These are phyloP conservation scores for Sapajus apella DNA, from an alignment of 2,113 vertebrate genomes.

Conservation along the genomic window DNA sequence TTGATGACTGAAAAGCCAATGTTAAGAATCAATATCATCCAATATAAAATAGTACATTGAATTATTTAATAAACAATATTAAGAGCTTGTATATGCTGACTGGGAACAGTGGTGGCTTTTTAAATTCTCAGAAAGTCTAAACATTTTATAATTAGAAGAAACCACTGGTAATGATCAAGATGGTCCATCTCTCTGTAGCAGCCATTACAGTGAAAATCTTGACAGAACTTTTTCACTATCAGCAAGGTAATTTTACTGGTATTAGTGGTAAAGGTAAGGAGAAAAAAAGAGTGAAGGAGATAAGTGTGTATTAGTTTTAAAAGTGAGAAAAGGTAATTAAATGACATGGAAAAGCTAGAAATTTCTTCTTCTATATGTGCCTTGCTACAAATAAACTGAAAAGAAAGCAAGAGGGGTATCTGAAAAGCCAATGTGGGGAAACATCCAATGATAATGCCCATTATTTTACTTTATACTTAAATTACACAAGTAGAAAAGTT, in stretches of 20 bases:
- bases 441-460: constrained; percentile 70
- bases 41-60: constrained; percentile 56
- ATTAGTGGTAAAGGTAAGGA: constrained; percentile 20
- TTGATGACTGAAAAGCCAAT: neutral
- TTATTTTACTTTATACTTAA: constrained; percentile 78
- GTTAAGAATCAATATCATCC: constrained; percentile 30
- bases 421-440: constrained; percentile 60
- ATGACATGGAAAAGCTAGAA: constrained; percentile 44
- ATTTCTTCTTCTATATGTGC: constrained; percentile 27
- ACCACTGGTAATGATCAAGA: constrained; percentile 2
- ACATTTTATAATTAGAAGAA: constrained; percentile 31
- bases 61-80: constrained; percentile 62
- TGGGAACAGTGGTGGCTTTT: neutral
- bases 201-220: constrained; percentile 48
- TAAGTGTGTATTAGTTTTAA: constrained; percentile 47
- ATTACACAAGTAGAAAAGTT: constrained; percentile 87
- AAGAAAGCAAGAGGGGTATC: constrained; percentile 49
- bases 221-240: neutral
- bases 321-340: constrained; percentile 49
- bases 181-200: constrained; percentile 42
- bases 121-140: constrained; percentile 49
- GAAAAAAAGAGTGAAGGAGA: constrained; percentile 44
- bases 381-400: constrained; percentile 60
- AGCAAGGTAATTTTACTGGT: constrained; percentile 31
- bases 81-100: constrained; percentile 58